A percentile compares a stretch with the other conserved stretches of the same genome.
These are phyloP conservation scores for Danio aesculapii DNA, from an alignment of 2,797 vertebrate species.

Conservation along the genomic window DNA sequence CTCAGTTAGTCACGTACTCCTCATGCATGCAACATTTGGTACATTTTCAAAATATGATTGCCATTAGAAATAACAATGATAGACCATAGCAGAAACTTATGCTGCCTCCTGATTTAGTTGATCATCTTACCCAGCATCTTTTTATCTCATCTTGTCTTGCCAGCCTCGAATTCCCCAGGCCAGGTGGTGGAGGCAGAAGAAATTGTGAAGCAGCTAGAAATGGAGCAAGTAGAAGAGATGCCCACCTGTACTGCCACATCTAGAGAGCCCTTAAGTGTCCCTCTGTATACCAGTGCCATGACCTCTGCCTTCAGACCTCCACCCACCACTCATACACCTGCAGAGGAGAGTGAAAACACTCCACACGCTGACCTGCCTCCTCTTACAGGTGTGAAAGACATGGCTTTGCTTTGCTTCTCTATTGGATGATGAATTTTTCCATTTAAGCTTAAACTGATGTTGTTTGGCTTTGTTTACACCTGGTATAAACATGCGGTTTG, in stretches of 20 bases:
- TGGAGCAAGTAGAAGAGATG: conserved; percentile 92
- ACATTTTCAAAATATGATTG: neutral
- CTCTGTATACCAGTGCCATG: conserved; percentile 78
- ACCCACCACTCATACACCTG: conserved; percentile 76
- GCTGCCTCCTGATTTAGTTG: neutral
- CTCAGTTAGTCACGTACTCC: neutral
- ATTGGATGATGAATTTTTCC: too few relatives aligned
- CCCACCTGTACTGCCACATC: conserved; percentile 86
- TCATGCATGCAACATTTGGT: neutral
- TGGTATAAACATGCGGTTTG: too few relatives aligned
- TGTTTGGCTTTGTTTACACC: too few relatives aligned
- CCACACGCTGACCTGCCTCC: conserved; percentile 89
- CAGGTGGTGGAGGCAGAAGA: conserved; percentile 96
- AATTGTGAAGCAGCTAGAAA: conserved; percentile 95
- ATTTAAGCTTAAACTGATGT: neutral
- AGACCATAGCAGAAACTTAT: neutral
- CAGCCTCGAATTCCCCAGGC: conserved; percentile 93
- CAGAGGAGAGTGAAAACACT: conserved; percentile 80
- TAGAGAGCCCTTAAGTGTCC: conserved; percentile 69
- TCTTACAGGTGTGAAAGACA: conserved; percentile 84
- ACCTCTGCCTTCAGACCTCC: conserved; percentile 79
- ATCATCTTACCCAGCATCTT: neutral
- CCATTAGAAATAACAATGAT: neutral
- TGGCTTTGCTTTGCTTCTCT: neutral
- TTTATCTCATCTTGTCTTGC: conserved; percentile 75